Conservation (phyloP, 2,113 vertebrate species). For the Clarias gariepinus region DNA sequence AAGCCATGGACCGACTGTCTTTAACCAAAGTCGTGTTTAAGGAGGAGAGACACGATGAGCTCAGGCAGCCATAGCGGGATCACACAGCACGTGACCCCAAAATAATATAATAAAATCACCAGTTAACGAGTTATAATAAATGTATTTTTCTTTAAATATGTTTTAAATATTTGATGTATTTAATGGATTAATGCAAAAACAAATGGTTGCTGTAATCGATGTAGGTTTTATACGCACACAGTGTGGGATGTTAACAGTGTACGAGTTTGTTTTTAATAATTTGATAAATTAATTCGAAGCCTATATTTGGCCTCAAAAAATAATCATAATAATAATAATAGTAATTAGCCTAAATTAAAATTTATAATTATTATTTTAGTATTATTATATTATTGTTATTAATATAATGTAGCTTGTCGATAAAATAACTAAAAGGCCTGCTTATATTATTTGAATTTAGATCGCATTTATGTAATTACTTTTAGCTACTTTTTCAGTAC, state of each 20-base stretch:
- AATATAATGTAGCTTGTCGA: background rate
- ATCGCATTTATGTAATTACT: background rate
- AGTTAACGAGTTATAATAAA: background rate
- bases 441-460: background rate
- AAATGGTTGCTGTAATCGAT: background rate
- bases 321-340: background rate
- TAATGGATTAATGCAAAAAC: background rate
- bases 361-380: background rate
- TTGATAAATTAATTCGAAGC: background rate
- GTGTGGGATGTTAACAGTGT: background rate
- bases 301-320: background rate
- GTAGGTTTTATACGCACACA: background rate
- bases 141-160: too few relatives aligned
- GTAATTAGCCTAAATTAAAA: background rate
- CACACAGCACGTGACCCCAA: background rate
- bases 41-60: background rate
- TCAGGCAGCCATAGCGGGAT: background rate
- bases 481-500: background rate
- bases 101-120: background rate
- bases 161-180: too few relatives aligned
- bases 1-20: background rate
- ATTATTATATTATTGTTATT: background rate
- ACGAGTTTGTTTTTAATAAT: background rate
- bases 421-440: background rate
- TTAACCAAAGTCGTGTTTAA: background rate